Conservation (phyloP, 2,888 invertebrate genomes). For the Serripes groenlandicus region DNA sequence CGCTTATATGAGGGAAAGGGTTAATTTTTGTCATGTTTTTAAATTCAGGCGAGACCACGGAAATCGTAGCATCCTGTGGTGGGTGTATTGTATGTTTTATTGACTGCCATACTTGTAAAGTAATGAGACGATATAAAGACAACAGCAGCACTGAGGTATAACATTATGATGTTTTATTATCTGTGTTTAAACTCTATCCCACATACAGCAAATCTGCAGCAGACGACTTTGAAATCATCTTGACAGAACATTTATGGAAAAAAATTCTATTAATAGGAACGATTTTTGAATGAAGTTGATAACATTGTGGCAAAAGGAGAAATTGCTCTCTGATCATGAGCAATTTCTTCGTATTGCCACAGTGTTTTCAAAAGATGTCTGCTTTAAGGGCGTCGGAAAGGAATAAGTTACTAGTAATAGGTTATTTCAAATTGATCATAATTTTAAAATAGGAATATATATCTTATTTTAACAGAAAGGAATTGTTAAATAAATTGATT, state of each 20-base stretch:
- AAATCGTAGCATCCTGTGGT: slow-evolving; percentile 88
- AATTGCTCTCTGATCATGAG: not conserved
- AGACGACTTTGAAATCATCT: not conserved
- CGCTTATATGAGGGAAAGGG: too few species aligned
- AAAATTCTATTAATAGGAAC: not conserved
- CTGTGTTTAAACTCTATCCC: not conserved
- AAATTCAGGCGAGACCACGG: slow-evolving; percentile 83
- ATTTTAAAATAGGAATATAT: too few species aligned
- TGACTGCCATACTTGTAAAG: slow-evolving; percentile 86
- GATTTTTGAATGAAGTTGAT: not conserved
- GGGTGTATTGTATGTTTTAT: slow-evolving; percentile 87
- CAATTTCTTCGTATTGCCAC: not conserved
- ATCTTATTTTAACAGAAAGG: too few species aligned
- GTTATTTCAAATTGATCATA: too few species aligned
- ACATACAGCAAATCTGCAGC: too few species aligned
- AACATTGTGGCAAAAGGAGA: not conserved
- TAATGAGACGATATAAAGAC: slow-evolving; percentile 86
- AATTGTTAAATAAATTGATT: too few species aligned
- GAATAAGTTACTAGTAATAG: too few species aligned
- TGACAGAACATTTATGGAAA: not conserved
- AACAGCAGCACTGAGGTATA: slow-evolving; percentile 75
- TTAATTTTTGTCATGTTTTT: too few species aligned
- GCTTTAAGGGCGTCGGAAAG: too few species aligned
- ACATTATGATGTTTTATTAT: not conserved
- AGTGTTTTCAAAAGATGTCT: not conserved